A percentile compares a stretch with the other conserved stretches of the same genome.
These are phyloP conservation scores for Discoglossus pictus DNA, from an alignment of 2,797 vertebrate species.

Conservation along the genomic window DNA sequence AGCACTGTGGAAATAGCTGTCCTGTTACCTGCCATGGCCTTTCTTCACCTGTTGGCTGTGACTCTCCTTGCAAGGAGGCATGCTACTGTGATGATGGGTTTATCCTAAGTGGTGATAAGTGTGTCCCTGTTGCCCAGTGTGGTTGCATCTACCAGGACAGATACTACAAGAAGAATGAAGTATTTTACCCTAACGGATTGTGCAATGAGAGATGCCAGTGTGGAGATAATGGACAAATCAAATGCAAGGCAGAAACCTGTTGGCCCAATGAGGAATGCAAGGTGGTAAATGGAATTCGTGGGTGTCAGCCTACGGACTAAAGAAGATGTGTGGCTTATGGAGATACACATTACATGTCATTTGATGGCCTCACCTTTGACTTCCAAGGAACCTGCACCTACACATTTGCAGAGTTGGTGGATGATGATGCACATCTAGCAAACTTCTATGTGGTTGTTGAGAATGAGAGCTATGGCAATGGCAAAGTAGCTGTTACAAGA, in stretches of 20 bases:
- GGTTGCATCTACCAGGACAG: constrained; percentile 62
- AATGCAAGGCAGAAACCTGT: constrained; percentile 52
- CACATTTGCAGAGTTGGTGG: constrained; percentile 67
- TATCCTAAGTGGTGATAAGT: constrained; percentile 59
- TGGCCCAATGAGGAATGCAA: constrained; percentile 53
- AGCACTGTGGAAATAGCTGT: constrained; percentile 65
- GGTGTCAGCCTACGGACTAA: constrained; percentile 53
- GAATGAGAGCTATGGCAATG: constrained; percentile 45
- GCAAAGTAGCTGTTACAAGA: constrained; percentile 32
- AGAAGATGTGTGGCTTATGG: constrained; percentile 70
- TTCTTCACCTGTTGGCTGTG: constrained; percentile 52
- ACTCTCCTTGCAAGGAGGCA: constrained; percentile 64
- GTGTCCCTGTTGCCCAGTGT: constrained; percentile 62
- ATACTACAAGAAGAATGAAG: constrained; percentile 51
- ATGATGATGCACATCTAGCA: constrained; percentile 23
- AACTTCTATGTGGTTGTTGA: constrained; percentile 54
- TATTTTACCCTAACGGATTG: constrained; percentile 55
- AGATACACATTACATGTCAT: constrained; percentile 73
- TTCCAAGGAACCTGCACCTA: constrained; percentile 77
- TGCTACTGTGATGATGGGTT: constrained; percentile 67
- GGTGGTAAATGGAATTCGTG: constrained; percentile 22
- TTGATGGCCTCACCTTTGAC: constrained; percentile 73
- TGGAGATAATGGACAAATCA: constrained; percentile 41
- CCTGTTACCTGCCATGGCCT: constrained; percentile 59
- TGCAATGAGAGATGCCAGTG: constrained; percentile 64